Conservation (phyloP, 92 coral and sea anemone genomes). For the Phymanthus crucifer region DNA sequence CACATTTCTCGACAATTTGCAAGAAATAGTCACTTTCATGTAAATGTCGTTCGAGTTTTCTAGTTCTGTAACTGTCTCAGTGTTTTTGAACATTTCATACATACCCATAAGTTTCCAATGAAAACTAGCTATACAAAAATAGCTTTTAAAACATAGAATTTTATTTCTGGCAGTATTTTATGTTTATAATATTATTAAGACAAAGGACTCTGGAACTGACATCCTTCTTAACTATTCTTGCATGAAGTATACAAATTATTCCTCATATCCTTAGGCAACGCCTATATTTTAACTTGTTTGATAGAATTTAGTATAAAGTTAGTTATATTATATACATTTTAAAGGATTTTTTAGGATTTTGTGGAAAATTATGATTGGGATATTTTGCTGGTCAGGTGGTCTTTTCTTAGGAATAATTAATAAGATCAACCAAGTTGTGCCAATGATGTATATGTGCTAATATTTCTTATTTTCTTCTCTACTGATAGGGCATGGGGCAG, state of each 20-base stretch:
- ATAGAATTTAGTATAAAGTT: background rate
- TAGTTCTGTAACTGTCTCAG: background rate
- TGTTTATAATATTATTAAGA: constrained; percentile 13
- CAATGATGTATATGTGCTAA: constrained; percentile 29
- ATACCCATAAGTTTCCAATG: background rate
- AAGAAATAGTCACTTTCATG: background rate
- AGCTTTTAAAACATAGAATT: background rate
- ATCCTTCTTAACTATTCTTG: constrained; percentile 29
- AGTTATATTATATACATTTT: background rate
- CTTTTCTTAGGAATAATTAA: constrained; percentile 77
- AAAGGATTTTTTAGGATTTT: constrained; percentile 9
- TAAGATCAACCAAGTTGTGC: constrained; percentile 56
- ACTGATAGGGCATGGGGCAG: constrained; percentile 87
- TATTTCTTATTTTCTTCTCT: constrained; percentile 17
- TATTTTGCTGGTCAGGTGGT: constrained; percentile 62
- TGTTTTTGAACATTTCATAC: background rate
- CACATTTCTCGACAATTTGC: background rate
- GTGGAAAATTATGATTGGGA: constrained; percentile 12
- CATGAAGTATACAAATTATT: constrained; percentile 19
- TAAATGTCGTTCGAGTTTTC: constrained; percentile 1
- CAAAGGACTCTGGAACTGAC: constrained; percentile 7
- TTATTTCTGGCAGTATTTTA: background rate
- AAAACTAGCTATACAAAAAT: background rate
- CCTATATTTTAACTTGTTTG: background rate
- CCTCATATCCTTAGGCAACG: background rate